Base-by-base conservation (phyloP, 2,113 vertebrate genomes). In the Oreochromis tanganicae region DNA sequence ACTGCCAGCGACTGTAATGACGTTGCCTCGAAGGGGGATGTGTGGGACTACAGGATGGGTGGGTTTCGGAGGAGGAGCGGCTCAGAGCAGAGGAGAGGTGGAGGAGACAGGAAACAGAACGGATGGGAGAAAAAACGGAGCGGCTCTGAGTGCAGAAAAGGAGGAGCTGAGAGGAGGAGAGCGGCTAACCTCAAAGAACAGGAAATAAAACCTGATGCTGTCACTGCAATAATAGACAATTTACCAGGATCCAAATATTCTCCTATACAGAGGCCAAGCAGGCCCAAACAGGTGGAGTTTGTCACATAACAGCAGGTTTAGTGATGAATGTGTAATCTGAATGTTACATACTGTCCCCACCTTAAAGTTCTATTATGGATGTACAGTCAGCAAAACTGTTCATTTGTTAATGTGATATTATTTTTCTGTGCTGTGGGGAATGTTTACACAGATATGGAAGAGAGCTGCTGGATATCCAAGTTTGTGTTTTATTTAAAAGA, bases 251-350 rank as follows among this genome's bases (percentile, higher is more conserved):
- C 91, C 56, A 95, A 85, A 89, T 79, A 38, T 19, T 59, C 79
- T 16, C 48, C 52, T 12, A n/a, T n/a, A 34, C 41, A 17, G 24
- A 89, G 48, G 81, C 19, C 54, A 4, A 84, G 73, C 73, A 94
- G 87, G 43, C 10, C 38, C 4, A 96, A 94, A 81, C 93, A 90
- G 81, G 95, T 96, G 5, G 94, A 94, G 16, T 96, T 97, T 94
- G 89, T 92, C 52, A 94, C 90, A 68, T 90, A 88, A 63, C 56
- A 82, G 48, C 17, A 79, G 6, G 13, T 34, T 12, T 2, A 54
- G 7, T 19, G 48, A 29, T 24, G 43, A 54, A 36, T 48, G n/a
- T 86, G 19, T 21, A 46, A 52, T 21, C 36, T 66, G 14, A 78
- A 78, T 52, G 73, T 32, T 34, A 78, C 46, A 57, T 5, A 9